Percentiles rank a stretch among this genome's conserved stretches.
phyloP scores from a whole-genome alignment of 2,113 vertebrate genomes.

The Origma solitaria region DNA sequence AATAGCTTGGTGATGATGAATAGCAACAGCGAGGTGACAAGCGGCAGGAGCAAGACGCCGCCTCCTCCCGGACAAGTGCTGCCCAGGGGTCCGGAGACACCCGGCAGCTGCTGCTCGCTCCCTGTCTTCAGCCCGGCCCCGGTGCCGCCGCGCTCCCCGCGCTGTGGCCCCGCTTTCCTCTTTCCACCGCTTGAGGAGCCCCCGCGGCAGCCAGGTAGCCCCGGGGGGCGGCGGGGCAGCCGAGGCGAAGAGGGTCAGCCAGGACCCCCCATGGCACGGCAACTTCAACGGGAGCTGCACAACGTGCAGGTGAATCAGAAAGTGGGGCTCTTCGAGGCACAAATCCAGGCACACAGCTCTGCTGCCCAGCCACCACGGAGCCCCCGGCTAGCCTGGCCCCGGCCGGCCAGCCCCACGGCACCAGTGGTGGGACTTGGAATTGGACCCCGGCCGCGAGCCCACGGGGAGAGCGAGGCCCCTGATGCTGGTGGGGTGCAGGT shows the following conservation, averaged over 20 bases:
- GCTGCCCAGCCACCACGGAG: conserved; percentile 72
- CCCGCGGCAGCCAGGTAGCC: conserved; percentile 56
- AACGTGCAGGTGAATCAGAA: conserved; percentile 91
- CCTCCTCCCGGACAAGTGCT: conserved; percentile 74
- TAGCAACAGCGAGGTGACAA: conserved; percentile 74
- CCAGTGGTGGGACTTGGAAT: not conserved
- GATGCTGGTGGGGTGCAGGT: not conserved
- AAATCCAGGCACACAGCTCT: conserved; percentile 82
- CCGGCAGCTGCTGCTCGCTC: conserved; percentile 68
- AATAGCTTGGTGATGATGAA: conserved; percentile 81
- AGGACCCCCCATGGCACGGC: conserved; percentile 55
- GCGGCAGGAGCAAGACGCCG: conserved; percentile 66
- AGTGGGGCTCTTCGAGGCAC: conserved; percentile 91
- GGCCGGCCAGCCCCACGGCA: conserved; percentile 3
- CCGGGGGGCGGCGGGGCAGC: conserved; percentile 34
- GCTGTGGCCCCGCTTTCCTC: conserved; percentile 68
- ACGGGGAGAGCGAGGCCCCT: not conserved
- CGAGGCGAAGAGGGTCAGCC: conserved; percentile 18
- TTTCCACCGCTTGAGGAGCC: conserved; percentile 67
- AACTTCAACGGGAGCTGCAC: conserved; percentile 86
- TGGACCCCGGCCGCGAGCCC: not conserved
- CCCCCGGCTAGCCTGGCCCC: conserved; percentile 57
- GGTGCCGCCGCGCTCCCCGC: conserved; percentile 68
- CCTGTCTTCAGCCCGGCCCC: conserved; percentile 61
- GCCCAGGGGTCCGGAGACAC: conserved; percentile 74